Percentiles rank a stretch among this genome's conserved stretches.
These are phyloP conservation scores for Scolopax bukidnonensis DNA, from an alignment of 2,797 vertebrate species.

Conservation along the genomic window DNA sequence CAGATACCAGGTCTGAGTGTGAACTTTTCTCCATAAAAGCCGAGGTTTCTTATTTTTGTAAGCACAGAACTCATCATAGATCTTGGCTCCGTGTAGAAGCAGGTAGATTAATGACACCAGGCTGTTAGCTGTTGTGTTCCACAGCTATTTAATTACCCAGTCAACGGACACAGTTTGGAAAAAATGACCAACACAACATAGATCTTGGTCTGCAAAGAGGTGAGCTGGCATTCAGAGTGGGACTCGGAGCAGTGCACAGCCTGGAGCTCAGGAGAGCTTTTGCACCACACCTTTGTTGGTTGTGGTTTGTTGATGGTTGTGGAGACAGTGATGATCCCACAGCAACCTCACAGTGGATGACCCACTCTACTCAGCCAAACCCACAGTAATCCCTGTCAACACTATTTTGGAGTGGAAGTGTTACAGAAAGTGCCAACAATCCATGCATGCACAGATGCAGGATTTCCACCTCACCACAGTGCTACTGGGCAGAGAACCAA, in stretches of 20 bases:
- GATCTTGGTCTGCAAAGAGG: not conserved
- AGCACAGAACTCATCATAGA: not conserved
- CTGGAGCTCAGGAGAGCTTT: not conserved
- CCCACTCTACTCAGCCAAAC: not conserved
- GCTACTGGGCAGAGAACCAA: not conserved
- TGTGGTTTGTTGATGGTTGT: not conserved
- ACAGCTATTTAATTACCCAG: not conserved
- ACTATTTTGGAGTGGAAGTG: not conserved
- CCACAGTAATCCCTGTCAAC: not conserved
- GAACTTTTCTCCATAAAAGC: not conserved
- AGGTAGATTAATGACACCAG: not conserved
- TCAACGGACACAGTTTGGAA: not conserved
- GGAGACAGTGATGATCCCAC: not conserved
- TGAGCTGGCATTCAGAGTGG: not conserved
- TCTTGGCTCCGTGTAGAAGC: not conserved
- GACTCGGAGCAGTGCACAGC: not conserved
- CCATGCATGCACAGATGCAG: rapidly evolving
- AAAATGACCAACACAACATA: not conserved
- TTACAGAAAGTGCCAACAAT: not conserved
- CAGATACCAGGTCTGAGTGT: not conserved
- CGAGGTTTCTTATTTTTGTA: not conserved
- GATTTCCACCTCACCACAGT: not conserved
- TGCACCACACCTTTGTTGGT: not conserved
- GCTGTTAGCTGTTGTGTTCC: not conserved
- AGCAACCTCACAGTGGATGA: not conserved